Percentiles rank a stretch among this genome's conserved stretches.
phyloP scores from a whole-genome alignment of 2,888 invertebrate species.

The Drosophila paramelanica region DNA sequence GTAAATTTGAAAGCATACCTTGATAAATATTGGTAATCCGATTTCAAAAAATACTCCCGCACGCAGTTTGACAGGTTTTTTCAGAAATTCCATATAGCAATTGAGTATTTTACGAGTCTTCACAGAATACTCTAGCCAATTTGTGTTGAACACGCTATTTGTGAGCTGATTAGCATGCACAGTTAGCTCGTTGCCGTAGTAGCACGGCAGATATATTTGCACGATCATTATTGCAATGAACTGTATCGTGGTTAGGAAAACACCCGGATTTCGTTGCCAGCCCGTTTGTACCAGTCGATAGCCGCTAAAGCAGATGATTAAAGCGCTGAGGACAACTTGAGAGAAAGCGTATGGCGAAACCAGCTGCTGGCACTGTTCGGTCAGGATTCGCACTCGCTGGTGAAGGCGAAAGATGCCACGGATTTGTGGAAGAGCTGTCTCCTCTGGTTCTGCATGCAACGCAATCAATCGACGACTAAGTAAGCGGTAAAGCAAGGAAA shows the following conservation, averaged over 20 bases:
- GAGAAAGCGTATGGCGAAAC: conserved; percentile 69
- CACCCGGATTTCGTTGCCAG: conserved; percentile 48
- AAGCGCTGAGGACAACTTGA: conserved; percentile 76
- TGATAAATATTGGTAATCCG: conserved; percentile 79
- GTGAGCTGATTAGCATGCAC: conserved; percentile 65
- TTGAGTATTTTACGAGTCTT: conserved; percentile 68
- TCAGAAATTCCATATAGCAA: conserved; percentile 78
- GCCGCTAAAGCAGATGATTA: conserved; percentile 78
- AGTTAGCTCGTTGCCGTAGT: conserved; percentile 79
- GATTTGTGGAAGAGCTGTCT: conserved; percentile 36
- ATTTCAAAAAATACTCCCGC: conserved; percentile 79
- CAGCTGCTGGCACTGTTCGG: conserved; percentile 55
- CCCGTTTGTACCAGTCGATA: conserved; percentile 72
- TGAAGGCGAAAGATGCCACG: conserved; percentile 49
- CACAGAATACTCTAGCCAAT: conserved; percentile 71
- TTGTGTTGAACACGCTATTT: conserved; percentile 70
- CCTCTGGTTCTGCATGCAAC: conserved; percentile 32
- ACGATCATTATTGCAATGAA: conserved; percentile 72
- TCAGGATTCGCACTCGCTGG: conserved; percentile 28
- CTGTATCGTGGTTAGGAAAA: conserved; percentile 62
- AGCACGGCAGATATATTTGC: conserved; percentile 82
- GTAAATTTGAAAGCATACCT: conserved; percentile 51
- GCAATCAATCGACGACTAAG: conserved; percentile 67
- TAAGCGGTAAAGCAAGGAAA: conserved; percentile 66
- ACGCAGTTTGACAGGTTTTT: conserved; percentile 67